phyloP scores from a whole-genome alignment of 2,113 vertebrate species.

The Elaphurus davidianus region DNA sequence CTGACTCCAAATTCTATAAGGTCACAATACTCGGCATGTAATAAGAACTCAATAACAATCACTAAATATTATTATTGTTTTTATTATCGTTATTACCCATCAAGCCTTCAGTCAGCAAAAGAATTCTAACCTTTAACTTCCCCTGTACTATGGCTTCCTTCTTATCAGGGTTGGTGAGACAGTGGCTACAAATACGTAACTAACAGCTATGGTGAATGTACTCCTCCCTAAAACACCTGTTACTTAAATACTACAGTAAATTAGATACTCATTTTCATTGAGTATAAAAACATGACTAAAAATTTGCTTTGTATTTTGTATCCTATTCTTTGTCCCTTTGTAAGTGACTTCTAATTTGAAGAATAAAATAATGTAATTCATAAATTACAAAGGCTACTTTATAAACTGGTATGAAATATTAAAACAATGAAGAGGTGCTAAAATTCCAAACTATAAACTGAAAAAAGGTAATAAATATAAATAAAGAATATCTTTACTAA shows the following conservation, averaged over 20 bases:
- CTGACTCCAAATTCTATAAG: neutral
- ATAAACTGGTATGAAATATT: slow-evolving; percentile 8
- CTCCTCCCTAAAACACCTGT: neutral
- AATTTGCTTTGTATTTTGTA: slow-evolving; percentile 3
- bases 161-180: neutral
- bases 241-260: neutral
- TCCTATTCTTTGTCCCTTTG: neutral
- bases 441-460: neutral
- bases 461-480: neutral
- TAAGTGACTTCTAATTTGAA: slow-evolving; percentile 24
- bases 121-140: neutral
- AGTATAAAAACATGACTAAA: slow-evolving; percentile 23
- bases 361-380: slow-evolving; percentile 15
- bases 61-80: neutral
- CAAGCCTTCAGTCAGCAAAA: neutral
- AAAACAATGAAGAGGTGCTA: slow-evolving; percentile 10
- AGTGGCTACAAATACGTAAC: neutral
- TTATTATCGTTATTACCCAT: neutral
- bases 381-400: slow-evolving; percentile 5
- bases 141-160: neutral
- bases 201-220: neutral
- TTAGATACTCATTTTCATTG: slow-evolving; percentile 13
- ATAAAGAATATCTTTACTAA: slow-evolving; percentile 4
- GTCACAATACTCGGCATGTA: neutral
- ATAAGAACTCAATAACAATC: neutral